Evolutionary conservation across 2,888 invertebrate genomes (phyloP), one percentile per base, ranked within the genome.

Genomic region (Autographa gamma): DNA sequence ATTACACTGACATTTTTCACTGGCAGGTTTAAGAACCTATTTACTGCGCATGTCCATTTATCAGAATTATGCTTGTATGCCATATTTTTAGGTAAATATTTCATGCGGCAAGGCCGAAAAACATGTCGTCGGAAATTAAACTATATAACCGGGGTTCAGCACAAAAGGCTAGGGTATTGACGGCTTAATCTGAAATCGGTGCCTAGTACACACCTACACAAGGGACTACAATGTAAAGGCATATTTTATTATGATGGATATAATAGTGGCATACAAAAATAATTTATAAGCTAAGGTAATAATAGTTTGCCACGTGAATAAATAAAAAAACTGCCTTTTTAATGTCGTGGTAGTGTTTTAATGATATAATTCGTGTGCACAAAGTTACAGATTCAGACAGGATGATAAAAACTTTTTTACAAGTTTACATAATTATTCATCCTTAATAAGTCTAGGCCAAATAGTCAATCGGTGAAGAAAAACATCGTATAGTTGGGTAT

Each of bases 1-100:
- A 71, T 66, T 71, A 69, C 71, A 25, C 71, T n/a, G 56, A 60
- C 66, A 74, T 74, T 73, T 73, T 66, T 74, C 71, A 69, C 71
- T 56, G 66, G 65, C 63, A 68, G 60, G 60, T 72, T 67, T 66
- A 66, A 60, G 65, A 66, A 61, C 66, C 56, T 66, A 66, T 69
- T 63, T 68, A 41, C 61, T 38, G 59, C 52, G 43, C 59, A 64
- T 64, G 66, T 66, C 71, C 74, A 67, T 76, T 67, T 73, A 69
- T 73, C 74, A 70, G 38, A 25, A 60, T 66, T 63, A 70, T 65
- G 60, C 56, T 25, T 54, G 71, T 62, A 25, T 63, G 38, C 60
- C 34, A 67, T 63, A 69, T 67, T 67, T 72, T 65, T 70, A 63
- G 62, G 62, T 69, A 69, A 59, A 73, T 73, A 63, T 73, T 66